A percentile compares a stretch with the other conserved stretches of the same genome.
Conservation (phyloP, 2,113 vertebrate species). For the Xenopus laevis region DNA sequence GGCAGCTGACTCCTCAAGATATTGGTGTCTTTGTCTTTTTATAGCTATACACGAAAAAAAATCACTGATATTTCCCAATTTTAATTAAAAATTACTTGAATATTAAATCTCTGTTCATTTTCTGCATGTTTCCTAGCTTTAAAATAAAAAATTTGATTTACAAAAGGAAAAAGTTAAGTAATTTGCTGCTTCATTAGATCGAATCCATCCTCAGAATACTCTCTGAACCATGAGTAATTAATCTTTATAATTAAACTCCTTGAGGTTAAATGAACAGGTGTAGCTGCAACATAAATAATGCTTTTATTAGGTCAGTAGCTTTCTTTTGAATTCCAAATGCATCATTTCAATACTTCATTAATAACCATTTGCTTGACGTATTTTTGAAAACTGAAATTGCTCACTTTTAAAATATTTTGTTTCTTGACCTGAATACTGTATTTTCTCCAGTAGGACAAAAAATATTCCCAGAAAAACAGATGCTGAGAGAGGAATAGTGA, state of each 20-base stretch:
- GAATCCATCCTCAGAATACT: constrained; percentile 2
- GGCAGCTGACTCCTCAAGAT: too few species aligned
- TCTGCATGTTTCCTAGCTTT: too few species aligned
- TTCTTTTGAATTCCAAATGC: constrained; percentile 38
- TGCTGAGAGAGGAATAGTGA: too few species aligned
- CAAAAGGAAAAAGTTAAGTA: not conserved
- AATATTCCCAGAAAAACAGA: too few species aligned
- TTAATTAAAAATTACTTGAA: too few species aligned
- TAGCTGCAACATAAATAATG: constrained; percentile 19
- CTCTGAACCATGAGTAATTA: constrained; percentile 12
- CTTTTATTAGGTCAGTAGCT: constrained; percentile 37
- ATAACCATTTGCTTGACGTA: constrained; percentile 9
- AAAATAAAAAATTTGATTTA: not conserved
- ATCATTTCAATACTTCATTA: constrained; percentile 11
- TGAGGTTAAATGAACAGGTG: constrained; percentile 5
- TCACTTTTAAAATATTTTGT: not conserved
- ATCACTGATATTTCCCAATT: too few species aligned
- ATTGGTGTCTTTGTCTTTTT: too few species aligned
- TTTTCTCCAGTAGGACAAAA: not conserved
- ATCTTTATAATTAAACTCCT: constrained; percentile 30
- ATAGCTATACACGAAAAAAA: too few species aligned
- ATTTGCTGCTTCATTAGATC: constrained; percentile 7
- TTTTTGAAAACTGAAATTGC: not conserved
- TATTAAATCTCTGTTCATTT: too few species aligned
- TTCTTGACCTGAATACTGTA: constrained; percentile 6